Evolutionary conservation across 2,113 vertebrate species (phyloP).

Genomic region (Pollachius pollachius): DNA sequence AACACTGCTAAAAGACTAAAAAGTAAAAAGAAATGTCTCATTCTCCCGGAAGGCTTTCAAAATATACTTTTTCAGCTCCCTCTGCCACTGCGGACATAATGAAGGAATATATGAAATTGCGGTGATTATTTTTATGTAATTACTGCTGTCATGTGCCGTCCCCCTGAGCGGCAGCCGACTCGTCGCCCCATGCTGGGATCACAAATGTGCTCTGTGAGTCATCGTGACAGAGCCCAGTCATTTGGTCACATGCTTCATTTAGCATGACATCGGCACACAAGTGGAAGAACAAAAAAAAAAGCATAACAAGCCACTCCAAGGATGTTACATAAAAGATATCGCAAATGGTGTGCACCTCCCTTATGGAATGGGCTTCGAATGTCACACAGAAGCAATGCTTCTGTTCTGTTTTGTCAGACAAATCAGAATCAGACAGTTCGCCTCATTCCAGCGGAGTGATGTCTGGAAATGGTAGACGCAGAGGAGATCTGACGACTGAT

Average conservation of each 20-base stretch:
- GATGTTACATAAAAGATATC: too few species aligned
- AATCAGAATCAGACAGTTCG: too few species aligned
- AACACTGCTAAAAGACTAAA: neutral
- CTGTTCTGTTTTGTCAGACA: too few species aligned
- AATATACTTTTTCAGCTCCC: neutral
- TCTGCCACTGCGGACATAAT: slow-evolving; percentile 5
- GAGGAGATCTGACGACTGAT: too few species aligned
- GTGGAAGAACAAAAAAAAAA: slow-evolving; percentile 17
- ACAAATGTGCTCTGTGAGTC: slow-evolving; percentile 54
- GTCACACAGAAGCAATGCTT: too few species aligned
- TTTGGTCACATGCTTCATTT: slow-evolving; percentile 59
- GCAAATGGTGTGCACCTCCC: too few species aligned
- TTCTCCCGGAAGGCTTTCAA: neutral
- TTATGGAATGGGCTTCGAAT: too few species aligned
- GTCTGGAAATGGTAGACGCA: too few species aligned
- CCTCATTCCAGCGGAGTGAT: too few species aligned
- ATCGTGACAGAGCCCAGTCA: slow-evolving; percentile 50
- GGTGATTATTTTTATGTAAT: slow-evolving; percentile 37
- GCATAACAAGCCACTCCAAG: too few species aligned
- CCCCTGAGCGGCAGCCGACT: slow-evolving; percentile 53
- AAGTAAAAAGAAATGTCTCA: slow-evolving; percentile 5
- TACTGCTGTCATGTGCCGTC: slow-evolving; percentile 46
- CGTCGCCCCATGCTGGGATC: slow-evolving; percentile 57
- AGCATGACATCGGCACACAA: slow-evolving; percentile 37
- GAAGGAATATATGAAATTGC: slow-evolving; percentile 23